A percentile compares a stretch with the other conserved stretches of the same genome.
Evolutionary conservation across 2,113 vertebrate genomes (phyloP).

Genomic region (Urocynchramus pylzowi): DNA sequence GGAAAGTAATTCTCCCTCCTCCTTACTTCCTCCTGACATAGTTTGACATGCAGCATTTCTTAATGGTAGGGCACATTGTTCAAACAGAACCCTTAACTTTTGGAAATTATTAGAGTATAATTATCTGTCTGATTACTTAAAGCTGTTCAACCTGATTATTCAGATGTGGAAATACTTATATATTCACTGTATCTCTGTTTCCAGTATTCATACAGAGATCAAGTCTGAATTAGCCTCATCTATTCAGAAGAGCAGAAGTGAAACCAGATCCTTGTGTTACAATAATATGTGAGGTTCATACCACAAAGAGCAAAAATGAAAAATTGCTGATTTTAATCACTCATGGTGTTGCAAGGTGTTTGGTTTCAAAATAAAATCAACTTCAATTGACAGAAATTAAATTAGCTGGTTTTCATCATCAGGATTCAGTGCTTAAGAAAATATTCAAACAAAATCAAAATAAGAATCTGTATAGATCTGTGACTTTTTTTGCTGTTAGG

Average conservation of each 20-base stretch:
- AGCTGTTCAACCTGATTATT: background rate
- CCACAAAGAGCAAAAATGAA: background rate
- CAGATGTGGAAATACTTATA: rapidly evolving
- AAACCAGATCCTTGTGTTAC: background rate
- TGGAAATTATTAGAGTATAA: background rate
- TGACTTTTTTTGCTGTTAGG: background rate
- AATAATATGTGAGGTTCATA: background rate
- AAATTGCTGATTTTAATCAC: background rate
- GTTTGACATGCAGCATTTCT: background rate
- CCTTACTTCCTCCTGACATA: background rate
- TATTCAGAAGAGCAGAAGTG: background rate
- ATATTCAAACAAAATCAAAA: background rate
- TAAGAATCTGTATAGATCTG: background rate
- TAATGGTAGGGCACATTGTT: background rate
- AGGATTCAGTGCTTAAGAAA: background rate
- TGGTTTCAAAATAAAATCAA: background rate
- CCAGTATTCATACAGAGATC: background rate
- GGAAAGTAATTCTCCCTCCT: background rate
- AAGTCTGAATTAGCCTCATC: background rate
- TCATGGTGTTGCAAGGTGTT: background rate
- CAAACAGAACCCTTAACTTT: background rate
- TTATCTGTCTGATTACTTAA: background rate
- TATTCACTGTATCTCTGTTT: background rate
- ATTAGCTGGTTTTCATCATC: background rate
- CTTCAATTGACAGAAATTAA: background rate